Evolutionary conservation across 2,888 invertebrate species (phyloP), one percentile per base, ranked within the genome.

Genomic region (Ypsolopha sequella): DNA sequence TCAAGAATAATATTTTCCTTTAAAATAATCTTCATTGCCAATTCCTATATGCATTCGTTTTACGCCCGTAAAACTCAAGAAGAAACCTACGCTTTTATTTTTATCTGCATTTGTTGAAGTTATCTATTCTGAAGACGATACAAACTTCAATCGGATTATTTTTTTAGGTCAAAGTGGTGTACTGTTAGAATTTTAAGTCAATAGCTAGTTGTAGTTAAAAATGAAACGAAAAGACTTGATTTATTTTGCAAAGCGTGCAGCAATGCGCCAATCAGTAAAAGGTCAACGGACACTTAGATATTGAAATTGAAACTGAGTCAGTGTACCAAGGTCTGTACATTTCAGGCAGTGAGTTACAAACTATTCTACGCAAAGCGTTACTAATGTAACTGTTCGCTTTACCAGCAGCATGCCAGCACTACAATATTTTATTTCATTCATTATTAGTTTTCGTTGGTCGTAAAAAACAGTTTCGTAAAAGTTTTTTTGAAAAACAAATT

Each of bases 231-330:
- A n/a, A 10, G n/a, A 38, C 39, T 38, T 9, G 2, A n/a, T 38
- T 38, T 9, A 10, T 38, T 59, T 60, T 61, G 66, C 65, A 64
- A 67, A 66, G 59, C 65, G 68, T 66, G 68, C 68, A 73, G 70
- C 70, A 71, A 68, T 71, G 68, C 70, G 63, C 65, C 61, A 65
- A 70, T 68, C 69, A 68, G 76, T 70, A 76, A 82, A 82, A 82
- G 80, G 80, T 84, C 80, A 84, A 77, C 75, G 78, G 75, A 78
- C 76, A 24, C 24, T 24, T 24, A 24, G 75, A 75, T 65, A 70
- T 67, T 69, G 72, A 73, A 79, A 84, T 79, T 76, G 77, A 75
- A 82, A 81, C 78, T 79, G 79, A 85, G 84, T 84, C 80, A 82
- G 75, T 80, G 68, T 80, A 77, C 69, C 84, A 84, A 82, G 84